Conservation (phyloP, 2,113 vertebrate species). For the Uria lomvia region DNA sequence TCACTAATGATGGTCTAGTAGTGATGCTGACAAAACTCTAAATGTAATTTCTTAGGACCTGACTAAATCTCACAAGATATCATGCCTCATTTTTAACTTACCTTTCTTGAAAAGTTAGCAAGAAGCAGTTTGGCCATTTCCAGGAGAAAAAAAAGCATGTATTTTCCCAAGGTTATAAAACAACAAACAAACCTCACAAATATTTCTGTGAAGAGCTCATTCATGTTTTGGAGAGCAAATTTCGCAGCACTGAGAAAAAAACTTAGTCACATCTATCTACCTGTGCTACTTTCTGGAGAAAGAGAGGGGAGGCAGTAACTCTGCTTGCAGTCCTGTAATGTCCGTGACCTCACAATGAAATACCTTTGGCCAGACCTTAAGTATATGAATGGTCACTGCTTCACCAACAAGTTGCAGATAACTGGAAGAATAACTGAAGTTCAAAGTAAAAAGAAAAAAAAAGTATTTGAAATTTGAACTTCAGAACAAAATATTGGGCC, state of each 20-base stretch:
- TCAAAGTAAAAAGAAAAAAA: not conserved
- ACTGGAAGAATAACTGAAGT: not conserved
- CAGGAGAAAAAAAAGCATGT: not conserved
- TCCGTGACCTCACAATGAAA: not conserved
- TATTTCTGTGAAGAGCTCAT: not conserved
- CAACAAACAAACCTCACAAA: not conserved
- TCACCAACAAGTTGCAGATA: not conserved
- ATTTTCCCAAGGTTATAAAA: not conserved
- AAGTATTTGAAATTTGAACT: not conserved
- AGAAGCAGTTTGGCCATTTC: not conserved
- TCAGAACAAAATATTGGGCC: not conserved
- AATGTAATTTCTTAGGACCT: not conserved
- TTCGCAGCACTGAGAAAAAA: not conserved
- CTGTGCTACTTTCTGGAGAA: not conserved
- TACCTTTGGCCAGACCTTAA: not conserved
- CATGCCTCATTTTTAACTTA: not conserved
- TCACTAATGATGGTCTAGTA: not conserved
- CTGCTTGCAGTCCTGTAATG: not conserved
- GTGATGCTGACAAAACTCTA: not conserved
- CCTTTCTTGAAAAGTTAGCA: not conserved
- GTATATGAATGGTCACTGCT: not conserved
- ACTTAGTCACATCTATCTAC: not conserved
- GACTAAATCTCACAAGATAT: not conserved
- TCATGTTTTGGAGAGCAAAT: not conserved
- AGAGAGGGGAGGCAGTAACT: not conserved